Conservation (phyloP, 2,113 vertebrate species). For the Corydoras sp. region DNA sequence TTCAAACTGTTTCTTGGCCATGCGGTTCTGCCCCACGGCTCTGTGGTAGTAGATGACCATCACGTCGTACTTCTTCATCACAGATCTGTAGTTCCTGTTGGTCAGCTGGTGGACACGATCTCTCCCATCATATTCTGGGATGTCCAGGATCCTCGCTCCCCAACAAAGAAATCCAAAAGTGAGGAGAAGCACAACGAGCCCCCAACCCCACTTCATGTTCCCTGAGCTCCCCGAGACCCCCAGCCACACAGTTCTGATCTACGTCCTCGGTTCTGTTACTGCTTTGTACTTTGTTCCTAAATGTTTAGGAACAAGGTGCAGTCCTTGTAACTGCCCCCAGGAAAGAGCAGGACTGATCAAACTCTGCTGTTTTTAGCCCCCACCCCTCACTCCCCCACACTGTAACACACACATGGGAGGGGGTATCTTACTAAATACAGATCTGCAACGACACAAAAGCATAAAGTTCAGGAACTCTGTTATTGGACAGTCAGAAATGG, state of each 20-base stretch:
- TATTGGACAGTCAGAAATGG: background rate
- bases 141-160: constrained; percentile 74
- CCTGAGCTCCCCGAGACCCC: background rate
- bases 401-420: constrained; percentile 42
- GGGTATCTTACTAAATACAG: background rate
- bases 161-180: constrained; percentile 53
- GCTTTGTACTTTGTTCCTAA: constrained; percentile 48
- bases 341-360: constrained; percentile 57
- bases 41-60: constrained; percentile 86
- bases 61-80: constrained; percentile 85
- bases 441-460: constrained; percentile 5
- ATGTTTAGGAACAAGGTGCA: constrained; percentile 52
- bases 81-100: constrained; percentile 79
- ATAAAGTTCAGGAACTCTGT: background rate
- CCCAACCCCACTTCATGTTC: constrained; percentile 69
- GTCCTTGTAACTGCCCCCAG: constrained; percentile 50
- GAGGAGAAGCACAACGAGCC: constrained; percentile 61
- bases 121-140: constrained; percentile 81
- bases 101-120: constrained; percentile 78
- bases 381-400: constrained; percentile 13
- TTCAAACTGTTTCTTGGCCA: constrained; percentile 76
- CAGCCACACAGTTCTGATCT: background rate
- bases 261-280: constrained; percentile 4
- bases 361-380: constrained; percentile 52
- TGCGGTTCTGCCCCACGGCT: constrained; percentile 70